These are phyloP conservation scores for Pachyuromys duprasi DNA, from an alignment of 2,797 vertebrate species.

Conservation along the genomic window DNA sequence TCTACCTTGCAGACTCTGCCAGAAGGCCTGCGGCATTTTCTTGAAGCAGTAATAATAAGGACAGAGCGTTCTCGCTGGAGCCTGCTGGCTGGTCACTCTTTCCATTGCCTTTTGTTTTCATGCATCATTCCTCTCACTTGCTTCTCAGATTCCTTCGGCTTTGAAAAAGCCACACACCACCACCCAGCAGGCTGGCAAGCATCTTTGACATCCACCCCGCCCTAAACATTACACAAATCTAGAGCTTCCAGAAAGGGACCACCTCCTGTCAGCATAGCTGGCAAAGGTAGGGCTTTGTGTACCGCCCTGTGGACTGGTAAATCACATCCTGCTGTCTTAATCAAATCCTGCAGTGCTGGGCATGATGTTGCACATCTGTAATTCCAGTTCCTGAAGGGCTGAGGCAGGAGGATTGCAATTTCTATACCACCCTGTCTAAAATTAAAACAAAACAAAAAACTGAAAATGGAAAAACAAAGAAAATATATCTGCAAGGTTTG, in stretches of 20 bases:
- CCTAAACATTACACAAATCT: not conserved
- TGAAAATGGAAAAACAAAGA: not conserved
- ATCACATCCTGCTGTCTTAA: not conserved
- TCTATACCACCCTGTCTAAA: not conserved
- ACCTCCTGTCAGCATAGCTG: not conserved
- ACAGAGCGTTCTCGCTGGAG: slow-evolving; percentile 81
- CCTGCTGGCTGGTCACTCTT: slow-evolving; percentile 81
- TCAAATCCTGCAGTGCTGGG: not conserved
- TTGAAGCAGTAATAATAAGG: slow-evolving; percentile 78
- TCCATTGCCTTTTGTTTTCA: slow-evolving; percentile 83
- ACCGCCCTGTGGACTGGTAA: not conserved
- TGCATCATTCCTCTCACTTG: slow-evolving; percentile 78
- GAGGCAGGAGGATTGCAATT: not conserved
- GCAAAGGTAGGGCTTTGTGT: slow-evolving; percentile 22
- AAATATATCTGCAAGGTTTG: not conserved
- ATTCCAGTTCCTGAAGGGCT: not conserved
- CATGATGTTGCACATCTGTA: not conserved
- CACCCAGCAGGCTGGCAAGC: slow-evolving; percentile 71
- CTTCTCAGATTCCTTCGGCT: slow-evolving; percentile 82
- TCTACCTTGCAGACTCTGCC: slow-evolving; percentile 77
- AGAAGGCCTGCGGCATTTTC: slow-evolving; percentile 75
- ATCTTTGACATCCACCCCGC: slow-evolving; percentile 14
- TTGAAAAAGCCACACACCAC: slow-evolving; percentile 79
- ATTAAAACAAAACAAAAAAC: not conserved
- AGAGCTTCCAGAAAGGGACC: slow-evolving; percentile 1